A percentile compares a stretch with the other conserved stretches of the same genome.
Conservation (phyloP, 2,888 invertebrate genomes). For the Drosophila anomelani region DNA sequence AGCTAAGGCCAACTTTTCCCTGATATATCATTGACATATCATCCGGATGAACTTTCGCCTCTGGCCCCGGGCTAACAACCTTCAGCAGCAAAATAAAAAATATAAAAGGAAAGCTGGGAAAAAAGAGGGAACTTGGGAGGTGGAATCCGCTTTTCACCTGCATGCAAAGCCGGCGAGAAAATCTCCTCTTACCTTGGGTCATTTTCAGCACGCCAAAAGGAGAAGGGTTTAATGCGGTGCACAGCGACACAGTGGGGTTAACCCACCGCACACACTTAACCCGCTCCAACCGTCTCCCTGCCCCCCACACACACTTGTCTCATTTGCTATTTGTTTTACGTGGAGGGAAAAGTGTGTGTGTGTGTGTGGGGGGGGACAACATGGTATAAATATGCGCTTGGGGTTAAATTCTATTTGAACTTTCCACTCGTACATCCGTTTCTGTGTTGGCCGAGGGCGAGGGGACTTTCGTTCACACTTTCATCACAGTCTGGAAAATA, state of each 20-base stretch:
- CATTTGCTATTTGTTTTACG: conserved; percentile 60
- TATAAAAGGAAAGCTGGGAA: conserved; percentile 29
- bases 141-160: conserved; percentile 28
- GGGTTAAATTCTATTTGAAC: conserved; percentile 77
- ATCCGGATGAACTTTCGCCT: conserved; percentile 50
- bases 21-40: conserved; percentile 55
- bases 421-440: conserved; percentile 54
- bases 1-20: conserved; percentile 14
- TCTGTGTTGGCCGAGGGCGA: conserved; percentile 28
- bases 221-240: conserved; percentile 45
- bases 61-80: conserved; percentile 64
- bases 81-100: conserved; percentile 44
- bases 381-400: conserved; percentile 75
- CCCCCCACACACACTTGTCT: conserved; percentile 30
- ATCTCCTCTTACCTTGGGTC: conserved; percentile 76
- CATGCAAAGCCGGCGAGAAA: conserved; percentile 58
- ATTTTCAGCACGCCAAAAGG: conserved; percentile 62
- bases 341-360: conserved; percentile 14
- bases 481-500: conserved; percentile 65
- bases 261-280: conserved; percentile 31
- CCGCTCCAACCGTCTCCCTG: neutral
- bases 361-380: conserved; percentile 11
- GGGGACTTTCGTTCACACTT: conserved; percentile 71
- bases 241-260: neutral
- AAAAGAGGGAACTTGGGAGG: conserved; percentile 28